Conservation (phyloP, 2,888 invertebrate species). For the Anaspis maculata region DNA sequence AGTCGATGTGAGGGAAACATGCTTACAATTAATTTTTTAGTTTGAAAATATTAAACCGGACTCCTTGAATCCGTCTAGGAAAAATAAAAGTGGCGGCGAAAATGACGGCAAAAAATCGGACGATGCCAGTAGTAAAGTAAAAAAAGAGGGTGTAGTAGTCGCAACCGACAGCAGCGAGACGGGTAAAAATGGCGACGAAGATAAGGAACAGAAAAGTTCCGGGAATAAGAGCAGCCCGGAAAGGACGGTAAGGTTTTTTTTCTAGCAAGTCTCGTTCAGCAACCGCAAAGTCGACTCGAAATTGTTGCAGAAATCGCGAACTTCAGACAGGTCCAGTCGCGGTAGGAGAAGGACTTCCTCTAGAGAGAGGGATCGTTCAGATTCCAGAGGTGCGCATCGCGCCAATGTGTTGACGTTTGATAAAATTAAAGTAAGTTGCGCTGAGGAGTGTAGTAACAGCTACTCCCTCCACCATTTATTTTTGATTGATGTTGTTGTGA, state of each 20-base stretch:
- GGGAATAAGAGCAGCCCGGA: constrained; percentile 13
- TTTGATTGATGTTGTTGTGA: no score
- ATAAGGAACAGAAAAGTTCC: constrained; percentile 16
- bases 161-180: no score
- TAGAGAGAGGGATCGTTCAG: constrained; percentile 7
- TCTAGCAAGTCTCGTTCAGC: background rate
- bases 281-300: background rate
- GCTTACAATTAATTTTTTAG: constrained; percentile 6
- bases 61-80: constrained; percentile 9
- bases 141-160: no score
- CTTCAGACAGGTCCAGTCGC: constrained; percentile 8
- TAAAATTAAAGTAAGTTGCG: constrained; percentile 58
- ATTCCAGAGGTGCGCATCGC: constrained; percentile 17
- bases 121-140: no score
- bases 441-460: no score
- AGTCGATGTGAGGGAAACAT: background rate
- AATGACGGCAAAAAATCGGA: no score
- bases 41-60: constrained; percentile 13
- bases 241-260: constrained; percentile 9
- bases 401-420: constrained; percentile 66
- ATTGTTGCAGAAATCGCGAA: constrained; percentile 21
- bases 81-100: constrained; percentile 11
- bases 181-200: constrained; percentile 16
- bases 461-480: no score
- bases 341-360: constrained; percentile 10